Conservation (phyloP, 92 coral and sea anemone genomes). For the Phenganax stokvisi region DNA sequence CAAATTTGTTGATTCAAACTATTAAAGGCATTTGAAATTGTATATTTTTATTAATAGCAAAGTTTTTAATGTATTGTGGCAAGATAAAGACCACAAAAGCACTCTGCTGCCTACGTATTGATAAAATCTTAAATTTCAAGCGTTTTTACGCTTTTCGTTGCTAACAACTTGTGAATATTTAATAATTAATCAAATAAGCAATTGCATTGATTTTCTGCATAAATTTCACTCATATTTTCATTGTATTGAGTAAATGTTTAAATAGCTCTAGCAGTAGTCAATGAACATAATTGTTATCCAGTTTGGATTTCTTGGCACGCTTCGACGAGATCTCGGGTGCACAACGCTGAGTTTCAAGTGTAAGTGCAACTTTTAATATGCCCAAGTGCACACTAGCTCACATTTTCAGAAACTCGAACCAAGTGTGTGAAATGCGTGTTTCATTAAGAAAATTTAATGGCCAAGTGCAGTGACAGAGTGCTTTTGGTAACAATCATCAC, state of each 20-base stretch:
- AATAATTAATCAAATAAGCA: neutral
- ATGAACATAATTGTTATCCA: neutral
- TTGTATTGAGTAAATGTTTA: neutral
- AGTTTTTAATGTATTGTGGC: neutral
- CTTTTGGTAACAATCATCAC: too few relatives aligned
- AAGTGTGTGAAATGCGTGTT: too few relatives aligned
- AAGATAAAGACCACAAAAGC: neutral
- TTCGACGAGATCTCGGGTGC: too few relatives aligned
- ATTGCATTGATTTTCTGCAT: too few relatives aligned
- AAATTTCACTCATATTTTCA: neutral
- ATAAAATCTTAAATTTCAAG: neutral
- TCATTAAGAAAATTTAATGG: too few relatives aligned
- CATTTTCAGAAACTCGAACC: too few relatives aligned
- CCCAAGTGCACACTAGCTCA: too few relatives aligned
- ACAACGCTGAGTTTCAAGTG: too few relatives aligned
- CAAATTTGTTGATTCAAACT: neutral
- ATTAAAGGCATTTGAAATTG: neutral
- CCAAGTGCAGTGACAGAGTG: too few relatives aligned
- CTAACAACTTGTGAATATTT: neutral
- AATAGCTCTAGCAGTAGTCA: neutral
- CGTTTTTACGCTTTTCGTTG: neutral
- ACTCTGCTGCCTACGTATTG: neutral
- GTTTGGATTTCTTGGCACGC: too few relatives aligned
- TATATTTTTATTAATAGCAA: neutral
- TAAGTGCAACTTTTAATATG: too few relatives aligned